phyloP scores from a whole-genome alignment of 35 echinoderm and acorn worm species.

The Chiridota heheva region DNA sequence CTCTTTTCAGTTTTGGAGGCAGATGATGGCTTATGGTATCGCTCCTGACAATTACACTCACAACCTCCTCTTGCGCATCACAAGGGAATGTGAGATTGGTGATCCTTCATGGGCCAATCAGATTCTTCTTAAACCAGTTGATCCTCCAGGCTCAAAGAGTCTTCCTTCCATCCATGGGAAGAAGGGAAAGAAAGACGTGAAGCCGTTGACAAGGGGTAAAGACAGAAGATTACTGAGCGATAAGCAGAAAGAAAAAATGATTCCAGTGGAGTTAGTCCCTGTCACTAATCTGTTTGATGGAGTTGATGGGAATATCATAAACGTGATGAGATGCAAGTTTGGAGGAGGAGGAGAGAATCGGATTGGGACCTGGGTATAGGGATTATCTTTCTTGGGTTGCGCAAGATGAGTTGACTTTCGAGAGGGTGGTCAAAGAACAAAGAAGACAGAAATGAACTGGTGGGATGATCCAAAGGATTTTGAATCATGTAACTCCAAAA shows the following conservation, averaged over 20 bases:
- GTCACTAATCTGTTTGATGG: not conserved
- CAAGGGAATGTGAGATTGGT: constrained; percentile 87
- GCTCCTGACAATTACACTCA: constrained; percentile 69
- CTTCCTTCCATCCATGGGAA: not conserved
- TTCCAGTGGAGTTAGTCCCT: not conserved
- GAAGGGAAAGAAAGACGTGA: constrained; percentile 28
- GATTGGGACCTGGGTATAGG: too few relatives aligned
- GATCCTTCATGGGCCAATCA: constrained; percentile 75
- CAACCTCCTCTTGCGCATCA: constrained; percentile 81
- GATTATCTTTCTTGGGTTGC: too few relatives aligned
- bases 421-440: too few relatives aligned
- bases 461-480: too few relatives aligned
- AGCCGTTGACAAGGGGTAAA: not conserved
- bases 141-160: not conserved
- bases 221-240: not conserved
- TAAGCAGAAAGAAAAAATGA: not conserved
- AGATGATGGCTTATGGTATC: constrained; percentile 73
- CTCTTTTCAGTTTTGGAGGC: constrained; percentile 71
- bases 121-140: constrained; percentile 57
- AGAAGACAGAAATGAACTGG: too few relatives aligned
- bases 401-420: too few relatives aligned
- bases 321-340: too few relatives aligned
- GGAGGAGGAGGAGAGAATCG: too few relatives aligned
- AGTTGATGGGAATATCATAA: too few relatives aligned
- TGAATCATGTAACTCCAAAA: too few relatives aligned